These are phyloP conservation scores for Mechanitis messenoides DNA, from an alignment of 2,888 invertebrate genomes.

Conservation along the genomic window DNA sequence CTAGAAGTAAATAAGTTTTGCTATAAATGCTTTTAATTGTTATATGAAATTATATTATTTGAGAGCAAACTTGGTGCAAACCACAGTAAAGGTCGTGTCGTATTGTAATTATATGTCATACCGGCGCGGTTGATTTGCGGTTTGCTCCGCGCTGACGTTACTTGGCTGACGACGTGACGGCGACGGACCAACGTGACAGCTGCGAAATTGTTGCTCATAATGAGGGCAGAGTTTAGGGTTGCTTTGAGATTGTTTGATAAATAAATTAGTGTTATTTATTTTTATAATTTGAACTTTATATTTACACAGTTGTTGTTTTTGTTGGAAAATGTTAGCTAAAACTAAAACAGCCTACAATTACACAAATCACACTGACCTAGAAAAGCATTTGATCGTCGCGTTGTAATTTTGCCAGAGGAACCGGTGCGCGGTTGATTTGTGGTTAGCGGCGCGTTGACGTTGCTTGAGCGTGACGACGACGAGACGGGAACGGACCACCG, in stretches of 20 bases:
- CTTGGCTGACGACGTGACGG: constrained; percentile 33
- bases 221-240: constrained; percentile 13
- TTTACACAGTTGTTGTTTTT: neutral
- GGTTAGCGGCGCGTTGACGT: constrained; percentile 42
- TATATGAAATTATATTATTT: neutral
- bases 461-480: constrained; percentile 37
- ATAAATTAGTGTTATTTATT: neutral
- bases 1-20: too few relatives aligned
- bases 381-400: constrained; percentile 10
- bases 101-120: constrained; percentile 38
- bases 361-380: constrained; percentile 4
- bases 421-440: constrained; percentile 46
- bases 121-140: constrained; percentile 41
- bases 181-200: constrained; percentile 27
- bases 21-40: too few relatives aligned
- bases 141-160: constrained; percentile 37
- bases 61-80: constrained; percentile 10
- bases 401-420: constrained; percentile 20
- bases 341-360: constrained; percentile 6
- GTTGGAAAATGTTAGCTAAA: neutral
- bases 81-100: constrained; percentile 36
- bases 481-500: constrained; percentile 33
- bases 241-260: neutral
- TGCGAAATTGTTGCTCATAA: constrained; percentile 24
- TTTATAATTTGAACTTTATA: neutral